A percentile compares a stretch with the other conserved stretches of the same genome.
Evolutionary conservation across 2,113 vertebrate species (phyloP).

Genomic region (Martes martes): DNA sequence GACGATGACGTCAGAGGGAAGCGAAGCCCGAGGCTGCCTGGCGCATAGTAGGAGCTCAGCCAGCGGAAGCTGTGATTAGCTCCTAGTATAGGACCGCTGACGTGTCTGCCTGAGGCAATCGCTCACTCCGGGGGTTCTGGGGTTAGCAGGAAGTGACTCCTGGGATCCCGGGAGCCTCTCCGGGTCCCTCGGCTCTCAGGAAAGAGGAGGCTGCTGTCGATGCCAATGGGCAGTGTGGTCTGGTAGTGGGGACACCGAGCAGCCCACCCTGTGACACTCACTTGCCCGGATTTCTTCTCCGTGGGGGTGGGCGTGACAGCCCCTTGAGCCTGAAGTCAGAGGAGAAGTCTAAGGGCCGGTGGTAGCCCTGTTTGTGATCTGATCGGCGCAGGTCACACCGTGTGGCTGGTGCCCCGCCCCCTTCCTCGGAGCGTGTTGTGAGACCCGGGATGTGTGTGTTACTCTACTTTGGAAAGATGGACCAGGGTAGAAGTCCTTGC

Average conservation of each 20-base stretch:
- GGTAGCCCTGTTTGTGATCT: fast-evolving
- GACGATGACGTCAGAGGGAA: conserved; percentile 45
- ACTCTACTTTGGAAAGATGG: neutral
- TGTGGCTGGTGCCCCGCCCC: neutral
- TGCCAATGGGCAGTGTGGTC: fast-evolving
- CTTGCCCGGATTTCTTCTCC: neutral
- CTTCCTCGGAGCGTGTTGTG: neutral
- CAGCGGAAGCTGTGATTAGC: neutral
- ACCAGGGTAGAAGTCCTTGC: neutral
- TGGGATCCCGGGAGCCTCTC: neutral
- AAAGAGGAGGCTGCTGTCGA: fast-evolving
- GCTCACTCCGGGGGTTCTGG: neutral
- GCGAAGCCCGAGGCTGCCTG: neutral
- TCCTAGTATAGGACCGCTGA: neutral
- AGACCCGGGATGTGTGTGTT: neutral
- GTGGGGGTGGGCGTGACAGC: too few species aligned
- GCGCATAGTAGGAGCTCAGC: conserved; percentile 5
- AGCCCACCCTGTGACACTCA: too few species aligned
- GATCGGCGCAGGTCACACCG: too few species aligned
- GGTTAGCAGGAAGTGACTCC: neutral
- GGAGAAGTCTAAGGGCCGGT: neutral
- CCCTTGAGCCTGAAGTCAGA: neutral
- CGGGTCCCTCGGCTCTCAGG: neutral
- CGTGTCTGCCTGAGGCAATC: neutral
- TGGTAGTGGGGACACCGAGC: neutral